Conservation (phyloP, 2,113 vertebrate genomes). For the Alexandromys fortis region DNA sequence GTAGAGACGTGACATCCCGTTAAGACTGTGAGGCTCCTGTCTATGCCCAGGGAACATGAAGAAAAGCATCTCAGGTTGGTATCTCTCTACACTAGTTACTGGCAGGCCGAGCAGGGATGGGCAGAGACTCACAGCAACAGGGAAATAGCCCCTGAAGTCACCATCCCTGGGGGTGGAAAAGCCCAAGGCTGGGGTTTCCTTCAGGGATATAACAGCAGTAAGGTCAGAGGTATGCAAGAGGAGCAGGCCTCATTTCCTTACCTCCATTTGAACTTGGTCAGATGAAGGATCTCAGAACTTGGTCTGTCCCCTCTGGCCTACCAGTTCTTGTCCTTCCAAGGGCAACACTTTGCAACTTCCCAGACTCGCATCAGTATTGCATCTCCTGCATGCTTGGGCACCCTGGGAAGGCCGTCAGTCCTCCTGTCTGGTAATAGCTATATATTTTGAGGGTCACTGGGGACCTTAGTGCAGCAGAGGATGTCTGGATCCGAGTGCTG, state of each 20-base stretch:
- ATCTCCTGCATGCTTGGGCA: background rate
- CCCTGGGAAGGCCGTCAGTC: background rate
- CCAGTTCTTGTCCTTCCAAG: rapidly evolving
- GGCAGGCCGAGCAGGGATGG: background rate
- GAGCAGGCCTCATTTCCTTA: background rate
- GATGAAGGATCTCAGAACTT: rapidly evolving
- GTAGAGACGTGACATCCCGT: no score
- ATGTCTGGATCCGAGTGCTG: background rate
- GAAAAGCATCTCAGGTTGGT: background rate
- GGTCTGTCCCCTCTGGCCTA: background rate
- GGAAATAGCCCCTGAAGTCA: background rate
- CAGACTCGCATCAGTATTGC: rapidly evolving
- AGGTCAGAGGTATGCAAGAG: rapidly evolving
- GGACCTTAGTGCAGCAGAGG: background rate
- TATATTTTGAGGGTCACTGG: background rate
- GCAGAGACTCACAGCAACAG: background rate
- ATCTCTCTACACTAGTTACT: background rate
- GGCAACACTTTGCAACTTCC: rapidly evolving
- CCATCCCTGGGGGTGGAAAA: background rate
- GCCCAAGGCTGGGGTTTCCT: background rate
- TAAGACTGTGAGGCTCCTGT: rapidly evolving
- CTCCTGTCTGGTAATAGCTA: background rate
- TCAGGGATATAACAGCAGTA: background rate
- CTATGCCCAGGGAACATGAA: background rate
- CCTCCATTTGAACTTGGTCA: background rate